Percentiles rank a stretch among this genome's conserved stretches.
Evolutionary conservation across 2,888 invertebrate species (phyloP).

Genomic region (Eucriotettix oculatus): DNA sequence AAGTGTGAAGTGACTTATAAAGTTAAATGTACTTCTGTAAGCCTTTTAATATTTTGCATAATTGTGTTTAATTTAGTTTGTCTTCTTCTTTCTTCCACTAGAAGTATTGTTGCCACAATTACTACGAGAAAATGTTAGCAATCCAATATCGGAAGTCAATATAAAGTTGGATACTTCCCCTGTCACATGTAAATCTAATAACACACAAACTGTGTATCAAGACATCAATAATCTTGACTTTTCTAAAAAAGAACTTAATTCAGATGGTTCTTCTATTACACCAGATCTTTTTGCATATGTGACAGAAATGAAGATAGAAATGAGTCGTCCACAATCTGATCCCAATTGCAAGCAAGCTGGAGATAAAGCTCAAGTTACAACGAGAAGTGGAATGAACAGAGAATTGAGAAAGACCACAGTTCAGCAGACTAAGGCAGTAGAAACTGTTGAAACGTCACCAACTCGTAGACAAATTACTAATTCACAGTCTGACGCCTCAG

Average conservation of each 20-base stretch:
- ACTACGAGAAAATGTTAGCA: slow-evolving; percentile 6
- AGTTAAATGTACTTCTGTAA: not conserved
- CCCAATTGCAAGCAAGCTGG: not conserved
- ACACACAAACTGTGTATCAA: not conserved
- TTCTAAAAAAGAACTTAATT: not conserved
- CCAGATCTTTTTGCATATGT: slow-evolving; percentile 13
- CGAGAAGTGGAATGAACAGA: not conserved
- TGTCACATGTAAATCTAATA: not conserved
- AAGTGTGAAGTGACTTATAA: too few relatives aligned
- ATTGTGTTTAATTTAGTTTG: not conserved
- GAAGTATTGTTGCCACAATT: slow-evolving; percentile 12
- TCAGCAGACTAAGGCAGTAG: not conserved
- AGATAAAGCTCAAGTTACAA: not conserved
- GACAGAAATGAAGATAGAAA: slow-evolving; percentile 12
- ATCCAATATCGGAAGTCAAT: not conserved
- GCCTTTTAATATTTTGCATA: not conserved
- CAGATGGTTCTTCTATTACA: not conserved
- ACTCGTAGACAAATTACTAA: not conserved
- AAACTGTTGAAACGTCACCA: too few relatives aligned
- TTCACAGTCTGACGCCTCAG: not conserved
- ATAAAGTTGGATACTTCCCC: not conserved
- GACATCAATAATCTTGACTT: not conserved
- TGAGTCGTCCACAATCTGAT: slow-evolving; percentile 8
- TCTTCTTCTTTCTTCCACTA: slow-evolving; percentile 1
- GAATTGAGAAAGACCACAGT: not conserved